Base-by-base conservation (phyloP, 1,140 invertebrate genomes). In the Leptinotarsa undecemlineata region DNA sequence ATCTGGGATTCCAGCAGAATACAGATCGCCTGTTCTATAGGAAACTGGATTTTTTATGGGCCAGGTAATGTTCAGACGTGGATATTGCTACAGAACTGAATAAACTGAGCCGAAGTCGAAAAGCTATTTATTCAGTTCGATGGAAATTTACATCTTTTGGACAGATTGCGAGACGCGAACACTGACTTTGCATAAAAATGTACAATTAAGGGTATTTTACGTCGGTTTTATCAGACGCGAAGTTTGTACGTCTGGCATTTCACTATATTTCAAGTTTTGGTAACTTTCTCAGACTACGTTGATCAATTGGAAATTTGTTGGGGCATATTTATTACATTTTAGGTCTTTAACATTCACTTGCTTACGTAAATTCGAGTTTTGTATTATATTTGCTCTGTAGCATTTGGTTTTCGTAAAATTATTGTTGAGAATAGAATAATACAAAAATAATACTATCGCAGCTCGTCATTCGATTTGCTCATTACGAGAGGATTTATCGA, bases 1-100 rank as follows among this genome's bases (percentile, higher is more conserved):
- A 77, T 79, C 78, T 78, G 72, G 78, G 78, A 79, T 79, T 77
- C 76, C 72, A 61, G 42, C 74, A 67, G 78, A 76, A 79, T 79
- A 79, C 78, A 79, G 78, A 79, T 79, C 76, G 78, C 78, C 78
- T 79, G 72, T 74, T 79, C 76, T 77, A 71, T 77, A 73, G 70
- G 69, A 74, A 79, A 68, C 64, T 75, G 74, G 76, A 75, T 79
- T 79, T 78, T 79, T 79, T 79, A 79, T 79, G 76, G 76, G 74
- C 73, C 75, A 77, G 76, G 78, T 79, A 79, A 79, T 79, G 78
- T 75, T 79, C 76, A 61, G 68, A 74, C 74, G 76, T 77, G 76
- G 78, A 77, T 79, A 64, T 64, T 64, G 63, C 63, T 33, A 33
- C 21, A 33, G 63, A 33, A 14, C 20, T 64, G 26, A 64, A 64